Conservation (phyloP, 1,140 invertebrate genomes). For the Drosophila burlai region DNA sequence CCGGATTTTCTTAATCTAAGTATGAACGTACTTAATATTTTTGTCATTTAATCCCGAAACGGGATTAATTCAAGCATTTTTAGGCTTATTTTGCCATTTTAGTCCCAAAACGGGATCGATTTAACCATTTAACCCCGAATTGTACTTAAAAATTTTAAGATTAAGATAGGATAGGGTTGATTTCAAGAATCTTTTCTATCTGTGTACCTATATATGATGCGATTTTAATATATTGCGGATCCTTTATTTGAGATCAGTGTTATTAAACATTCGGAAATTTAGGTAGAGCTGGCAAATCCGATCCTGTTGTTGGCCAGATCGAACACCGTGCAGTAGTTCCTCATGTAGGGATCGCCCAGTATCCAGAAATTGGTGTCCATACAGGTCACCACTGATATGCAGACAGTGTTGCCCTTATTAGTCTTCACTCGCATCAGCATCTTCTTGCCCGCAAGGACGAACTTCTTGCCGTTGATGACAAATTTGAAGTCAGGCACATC, state of each 20-base stretch:
- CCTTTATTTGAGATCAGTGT: conserved; percentile 25
- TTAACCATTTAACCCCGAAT: too few relatives aligned
- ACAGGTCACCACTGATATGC: conserved; percentile 18
- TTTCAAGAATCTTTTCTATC: too few relatives aligned
- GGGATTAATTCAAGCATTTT: too few relatives aligned
- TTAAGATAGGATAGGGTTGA: too few relatives aligned
- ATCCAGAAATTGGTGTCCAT: conserved; percentile 19
- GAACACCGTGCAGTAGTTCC: conserved; percentile 27
- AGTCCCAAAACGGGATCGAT: too few relatives aligned
- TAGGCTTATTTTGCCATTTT: too few relatives aligned
- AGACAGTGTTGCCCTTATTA: conserved; percentile 25
- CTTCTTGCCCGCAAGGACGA: conserved; percentile 10
- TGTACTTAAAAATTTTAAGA: too few relatives aligned
- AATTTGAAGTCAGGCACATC: conserved; percentile 25
- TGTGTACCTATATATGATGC: too few relatives aligned
- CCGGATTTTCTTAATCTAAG: too few relatives aligned
- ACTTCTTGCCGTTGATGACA: conserved; percentile 11
- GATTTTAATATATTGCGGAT: not conserved
- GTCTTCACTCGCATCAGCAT: conserved; percentile 27
- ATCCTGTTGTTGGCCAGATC: conserved; percentile 19
- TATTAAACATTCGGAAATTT: not conserved
- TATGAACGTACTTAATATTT: too few relatives aligned
- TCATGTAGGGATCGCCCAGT: conserved; percentile 34
- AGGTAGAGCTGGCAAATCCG: conserved; percentile 28
- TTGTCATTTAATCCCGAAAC: too few relatives aligned